A percentile compares a stretch with the other conserved stretches of the same genome.
Conservation (phyloP, 2,797 vertebrate genomes). For the Ctenopoma kingsleyae region DNA sequence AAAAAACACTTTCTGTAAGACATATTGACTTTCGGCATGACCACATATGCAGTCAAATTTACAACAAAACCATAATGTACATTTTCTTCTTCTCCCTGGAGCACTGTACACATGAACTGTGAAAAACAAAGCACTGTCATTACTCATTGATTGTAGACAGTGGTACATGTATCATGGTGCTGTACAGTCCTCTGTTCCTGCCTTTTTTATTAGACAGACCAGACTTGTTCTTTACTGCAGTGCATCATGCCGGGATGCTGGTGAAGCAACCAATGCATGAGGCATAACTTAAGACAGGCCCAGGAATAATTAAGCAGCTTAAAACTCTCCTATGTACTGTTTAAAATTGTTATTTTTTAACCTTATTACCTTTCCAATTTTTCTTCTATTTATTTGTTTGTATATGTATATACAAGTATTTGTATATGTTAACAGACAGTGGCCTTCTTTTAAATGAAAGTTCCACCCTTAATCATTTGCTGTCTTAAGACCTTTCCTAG, state of each 20-base stretch:
- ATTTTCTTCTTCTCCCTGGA: not conserved
- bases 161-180: slow-evolving; percentile 14
- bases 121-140: not conserved
- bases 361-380: not conserved
- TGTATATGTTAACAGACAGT: slow-evolving; percentile 15
- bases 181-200: slow-evolving; percentile 5
- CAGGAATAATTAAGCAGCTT: slow-evolving; percentile 5
- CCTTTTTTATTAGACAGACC: slow-evolving; percentile 21
- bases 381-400: not conserved
- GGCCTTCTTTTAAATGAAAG: slow-evolving; percentile 28
- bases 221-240: slow-evolving; percentile 10
- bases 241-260: slow-evolving; percentile 20
- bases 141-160: slow-evolving; percentile 18
- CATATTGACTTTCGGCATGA: no score
- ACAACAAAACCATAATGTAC: not conserved
- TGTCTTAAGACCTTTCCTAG: slow-evolving; percentile 15
- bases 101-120: not conserved
- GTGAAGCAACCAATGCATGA: slow-evolving; percentile 9
- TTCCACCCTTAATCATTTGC: slow-evolving; percentile 38
- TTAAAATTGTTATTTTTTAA: not conserved
- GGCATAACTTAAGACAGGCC: slow-evolving; percentile 7
- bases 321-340: not conserved
- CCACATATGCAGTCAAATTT: not conserved
- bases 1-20: no score
- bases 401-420: not conserved